phyloP scores from a whole-genome alignment of 2,113 vertebrate genomes.

The Cyprinodon variegatus region DNA sequence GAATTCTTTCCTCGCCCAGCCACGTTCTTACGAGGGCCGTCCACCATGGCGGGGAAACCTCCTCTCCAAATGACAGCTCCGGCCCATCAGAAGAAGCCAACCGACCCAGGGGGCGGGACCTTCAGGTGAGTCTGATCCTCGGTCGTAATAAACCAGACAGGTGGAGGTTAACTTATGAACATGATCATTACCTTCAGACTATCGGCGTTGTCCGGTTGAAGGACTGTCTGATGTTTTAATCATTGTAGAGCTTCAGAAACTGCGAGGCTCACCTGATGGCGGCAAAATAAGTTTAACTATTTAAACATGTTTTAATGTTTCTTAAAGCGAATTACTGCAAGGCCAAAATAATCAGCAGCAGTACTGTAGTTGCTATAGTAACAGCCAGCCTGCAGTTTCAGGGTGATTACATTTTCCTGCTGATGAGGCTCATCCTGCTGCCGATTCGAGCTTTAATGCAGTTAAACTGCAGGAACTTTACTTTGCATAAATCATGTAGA shows the following conservation, averaged over 20 bases:
- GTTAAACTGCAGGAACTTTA: too few relatives aligned
- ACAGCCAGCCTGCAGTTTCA: too few relatives aligned
- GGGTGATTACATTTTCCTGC: background rate
- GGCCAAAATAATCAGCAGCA: background rate
- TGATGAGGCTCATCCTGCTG: background rate
- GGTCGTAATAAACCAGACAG: background rate
- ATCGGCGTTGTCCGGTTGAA: background rate
- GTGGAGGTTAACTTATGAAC: background rate
- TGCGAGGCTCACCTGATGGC: background rate
- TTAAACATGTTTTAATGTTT: background rate
- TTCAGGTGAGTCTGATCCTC: constrained; percentile 71
- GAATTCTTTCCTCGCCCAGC: constrained; percentile 51
- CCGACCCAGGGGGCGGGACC: constrained; percentile 83
- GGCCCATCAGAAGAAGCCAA: constrained; percentile 86
- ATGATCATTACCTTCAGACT: too few relatives aligned
- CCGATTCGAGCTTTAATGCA: too few relatives aligned
- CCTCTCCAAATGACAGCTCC: constrained; percentile 75
- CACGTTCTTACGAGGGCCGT: constrained; percentile 75
- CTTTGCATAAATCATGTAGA: background rate
- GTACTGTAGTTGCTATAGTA: too few relatives aligned
- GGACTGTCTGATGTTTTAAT: background rate
- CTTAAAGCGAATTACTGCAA: background rate
- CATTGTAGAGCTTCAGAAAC: background rate
- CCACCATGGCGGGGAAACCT: constrained; percentile 76
- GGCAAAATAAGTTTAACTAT: background rate